These are phyloP conservation scores for Dichetophora obliterata DNA, from an alignment of 2,888 invertebrate genomes.

Conservation along the genomic window DNA sequence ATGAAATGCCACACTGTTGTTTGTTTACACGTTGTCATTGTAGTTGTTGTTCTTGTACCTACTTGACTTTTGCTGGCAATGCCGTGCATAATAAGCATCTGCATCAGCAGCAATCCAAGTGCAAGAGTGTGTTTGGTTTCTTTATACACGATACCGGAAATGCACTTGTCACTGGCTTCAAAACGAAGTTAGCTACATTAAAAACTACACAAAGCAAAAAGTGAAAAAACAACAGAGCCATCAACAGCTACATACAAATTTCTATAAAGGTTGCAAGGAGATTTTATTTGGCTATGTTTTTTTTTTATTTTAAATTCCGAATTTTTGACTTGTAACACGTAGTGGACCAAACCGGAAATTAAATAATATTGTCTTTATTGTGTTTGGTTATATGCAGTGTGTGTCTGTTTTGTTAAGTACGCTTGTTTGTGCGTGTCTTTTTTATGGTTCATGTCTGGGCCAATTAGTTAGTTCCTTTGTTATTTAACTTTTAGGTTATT, in stretches of 20 bases:
- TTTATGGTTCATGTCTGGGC: not conserved
- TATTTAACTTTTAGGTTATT: no score
- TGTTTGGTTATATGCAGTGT: not conserved
- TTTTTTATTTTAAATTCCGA: not conserved
- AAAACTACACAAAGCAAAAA: not conserved
- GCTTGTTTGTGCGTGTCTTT: not conserved
- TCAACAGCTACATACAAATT: not conserved
- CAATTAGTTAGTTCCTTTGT: no score
- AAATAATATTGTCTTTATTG: slow-evolving; percentile 11
- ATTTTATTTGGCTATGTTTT: no score
- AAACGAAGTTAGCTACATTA: not conserved
- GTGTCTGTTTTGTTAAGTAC: not conserved
- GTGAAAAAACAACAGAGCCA: not conserved
- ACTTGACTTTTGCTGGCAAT: not conserved
- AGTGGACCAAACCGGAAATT: not conserved
- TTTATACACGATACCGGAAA: not conserved
- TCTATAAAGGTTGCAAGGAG: no score
- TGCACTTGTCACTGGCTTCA: not conserved
- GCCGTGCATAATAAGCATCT: not conserved
- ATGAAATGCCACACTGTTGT: not conserved
- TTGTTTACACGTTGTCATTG: not conserved
- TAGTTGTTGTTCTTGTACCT: not conserved
- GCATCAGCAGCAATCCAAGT: not conserved
- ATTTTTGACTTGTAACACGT: slow-evolving; percentile 13
- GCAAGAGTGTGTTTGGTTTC: not conserved